Evolutionary conservation across 2,797 vertebrate genomes (phyloP), one percentile per base, ranked within the genome.

Genomic region (Helicolenus hilgendorfi): DNA sequence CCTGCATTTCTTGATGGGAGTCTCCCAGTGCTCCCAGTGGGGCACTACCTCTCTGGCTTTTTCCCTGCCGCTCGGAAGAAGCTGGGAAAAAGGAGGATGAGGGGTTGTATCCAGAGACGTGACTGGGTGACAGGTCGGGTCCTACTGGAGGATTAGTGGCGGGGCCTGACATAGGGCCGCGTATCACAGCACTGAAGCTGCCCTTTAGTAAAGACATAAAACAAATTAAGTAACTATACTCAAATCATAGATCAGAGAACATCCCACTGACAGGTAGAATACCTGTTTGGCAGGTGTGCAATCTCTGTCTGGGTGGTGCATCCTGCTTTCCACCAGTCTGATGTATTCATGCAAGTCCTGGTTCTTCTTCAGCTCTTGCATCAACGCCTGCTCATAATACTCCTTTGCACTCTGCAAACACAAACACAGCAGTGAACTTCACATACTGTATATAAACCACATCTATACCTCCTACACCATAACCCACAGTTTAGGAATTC

Each of bases 361-460:
- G 92, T 97, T 98, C 92, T 96, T 98, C 92, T 97, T 98, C 71
- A 98, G 92, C 88, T 98, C 97, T 81, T 97, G 97, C 92, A 98
- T 97, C 83, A 98, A 77, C 0, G 94, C 91, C 69, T 97, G 96
- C 88, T 98, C 97, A 33, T 97, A 98, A 73, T 97, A 98, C 67
- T 97, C 96, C 79, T 93, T 96, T 49, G 93, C 92, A 83, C 91
- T 91, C 96, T 97, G 90, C 67, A 89, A 60, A n/a, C 2, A 35
- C 65, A 83, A 84, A 74, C 18, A 53, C 10, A 84, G 56, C 15
- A 77, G 10, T 15, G 38, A 45, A 86, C 11, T 78, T 56, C 26
- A 77, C 26, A 71, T 68, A n/a, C n/a, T n/a, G n/a, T n/a, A 59
- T 22, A 11, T 59, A 72, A 67, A 81, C 64, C 45, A 67, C 36